These are phyloP conservation scores for Hippocampus zosterae DNA, from an alignment of 2,113 vertebrate species.

Conservation along the genomic window DNA sequence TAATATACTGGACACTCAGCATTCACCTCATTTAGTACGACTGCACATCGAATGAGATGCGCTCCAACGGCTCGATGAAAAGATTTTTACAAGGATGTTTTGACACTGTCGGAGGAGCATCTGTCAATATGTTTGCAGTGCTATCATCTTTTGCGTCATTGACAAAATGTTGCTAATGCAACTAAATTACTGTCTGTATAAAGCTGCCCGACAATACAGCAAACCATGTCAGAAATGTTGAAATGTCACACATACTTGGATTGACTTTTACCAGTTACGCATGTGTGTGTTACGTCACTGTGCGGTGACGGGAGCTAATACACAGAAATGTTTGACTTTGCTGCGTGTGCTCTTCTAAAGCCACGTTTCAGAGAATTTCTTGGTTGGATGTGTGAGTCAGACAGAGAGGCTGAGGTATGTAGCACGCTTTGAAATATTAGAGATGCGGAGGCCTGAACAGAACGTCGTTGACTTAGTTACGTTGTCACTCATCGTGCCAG, in stretches of 20 bases:
- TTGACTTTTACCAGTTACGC: slow-evolving; percentile 7
- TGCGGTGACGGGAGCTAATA: slow-evolving; percentile 12
- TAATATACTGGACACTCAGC: slow-evolving; percentile 12
- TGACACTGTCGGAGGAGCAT: not conserved
- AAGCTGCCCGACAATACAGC: not conserved
- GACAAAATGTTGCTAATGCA: not conserved
- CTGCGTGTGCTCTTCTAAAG: not conserved
- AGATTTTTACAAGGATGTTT: not conserved
- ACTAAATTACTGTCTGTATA: not conserved
- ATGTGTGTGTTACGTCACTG: slow-evolving; percentile 17
- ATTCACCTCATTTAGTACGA: not conserved
- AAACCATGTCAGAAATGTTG: not conserved
- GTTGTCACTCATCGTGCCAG: slow-evolving; percentile 53
- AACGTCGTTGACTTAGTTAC: slow-evolving; percentile 52
- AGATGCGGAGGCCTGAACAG: slow-evolving; percentile 53
- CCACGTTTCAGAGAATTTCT: slow-evolving; percentile 39
- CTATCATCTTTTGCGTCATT: not conserved
- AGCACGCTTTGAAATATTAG: slow-evolving; percentile 62
- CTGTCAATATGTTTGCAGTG: not conserved
- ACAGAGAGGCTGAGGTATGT: slow-evolving; percentile 59
- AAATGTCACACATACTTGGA: slow-evolving; percentile 10
- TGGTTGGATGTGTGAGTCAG: slow-evolving; percentile 59
- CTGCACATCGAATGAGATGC: not conserved
- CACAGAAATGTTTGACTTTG: slow-evolving; percentile 12
- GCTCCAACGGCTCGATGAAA: not conserved